A percentile compares a stretch with the other conserved stretches of the same genome.
These are phyloP conservation scores for Falco novaeseelandiae DNA, from an alignment of 2,797 vertebrate species.

Conservation along the genomic window DNA sequence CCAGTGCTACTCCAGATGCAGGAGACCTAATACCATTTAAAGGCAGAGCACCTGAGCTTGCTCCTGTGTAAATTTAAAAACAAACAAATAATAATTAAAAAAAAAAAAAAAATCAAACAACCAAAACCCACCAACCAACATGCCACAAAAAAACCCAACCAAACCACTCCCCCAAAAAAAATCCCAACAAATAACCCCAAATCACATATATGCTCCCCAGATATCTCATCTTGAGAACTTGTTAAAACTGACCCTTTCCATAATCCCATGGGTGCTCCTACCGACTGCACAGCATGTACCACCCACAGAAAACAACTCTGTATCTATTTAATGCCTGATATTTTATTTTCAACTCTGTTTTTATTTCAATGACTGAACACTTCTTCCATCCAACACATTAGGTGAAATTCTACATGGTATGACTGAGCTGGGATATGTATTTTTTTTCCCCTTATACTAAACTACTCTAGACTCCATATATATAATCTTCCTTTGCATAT, in stretches of 20 bases:
- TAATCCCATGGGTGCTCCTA: neutral
- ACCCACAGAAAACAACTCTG: neutral
- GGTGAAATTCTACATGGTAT: neutral
- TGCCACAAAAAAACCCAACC: neutral
- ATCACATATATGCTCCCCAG: rapidly evolving
- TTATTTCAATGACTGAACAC: neutral
- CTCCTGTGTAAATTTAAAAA: no score
- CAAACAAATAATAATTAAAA: no score
- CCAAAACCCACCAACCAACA: neutral
- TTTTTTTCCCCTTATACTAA: neutral
- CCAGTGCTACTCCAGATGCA: neutral
- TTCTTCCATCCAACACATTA: neutral
- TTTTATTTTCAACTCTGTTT: neutral
- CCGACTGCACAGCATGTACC: neutral
- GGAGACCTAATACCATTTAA: rapidly evolving
- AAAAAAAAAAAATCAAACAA: neutral
- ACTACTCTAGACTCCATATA: neutral
- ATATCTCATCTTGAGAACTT: neutral
- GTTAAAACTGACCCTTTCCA: neutral
- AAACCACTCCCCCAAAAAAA: neutral
- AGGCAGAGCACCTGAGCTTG: neutral
- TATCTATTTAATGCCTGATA: neutral
- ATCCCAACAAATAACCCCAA: neutral
- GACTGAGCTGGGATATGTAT: neutral
- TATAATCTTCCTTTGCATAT: neutral